Conservation (phyloP, 2,888 invertebrate species). For the Dasysyrphus tricinctus region DNA sequence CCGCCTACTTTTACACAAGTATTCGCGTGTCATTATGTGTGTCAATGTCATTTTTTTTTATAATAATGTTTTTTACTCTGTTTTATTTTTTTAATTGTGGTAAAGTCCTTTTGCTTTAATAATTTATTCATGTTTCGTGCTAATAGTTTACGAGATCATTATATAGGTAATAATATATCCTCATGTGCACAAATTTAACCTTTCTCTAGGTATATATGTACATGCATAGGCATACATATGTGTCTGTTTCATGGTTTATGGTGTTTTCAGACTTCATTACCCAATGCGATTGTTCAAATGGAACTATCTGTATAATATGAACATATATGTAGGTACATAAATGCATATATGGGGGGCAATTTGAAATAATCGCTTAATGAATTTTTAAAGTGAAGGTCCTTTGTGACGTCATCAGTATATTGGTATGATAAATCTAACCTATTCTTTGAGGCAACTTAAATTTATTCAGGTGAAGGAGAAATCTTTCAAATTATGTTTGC, state of each 20-base stretch:
- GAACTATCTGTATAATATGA: not conserved
- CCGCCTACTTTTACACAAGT: conserved; percentile 34
- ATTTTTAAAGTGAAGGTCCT: conserved; percentile 70
- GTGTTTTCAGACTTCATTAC: conserved; percentile 33
- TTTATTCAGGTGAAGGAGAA: conserved; percentile 51
- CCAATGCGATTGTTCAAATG: conserved; percentile 43
- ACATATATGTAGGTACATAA: not conserved
- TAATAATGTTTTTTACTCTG: conserved; percentile 1
- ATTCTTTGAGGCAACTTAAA: conserved; percentile 32
- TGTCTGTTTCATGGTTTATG: not conserved
- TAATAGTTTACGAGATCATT: conserved; percentile 54
- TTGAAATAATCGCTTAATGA: conserved; percentile 70
- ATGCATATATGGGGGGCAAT: conserved; percentile 66
- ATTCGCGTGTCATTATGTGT: conserved; percentile 71
- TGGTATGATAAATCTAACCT: conserved; percentile 40
- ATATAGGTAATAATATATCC: conserved; percentile 11
- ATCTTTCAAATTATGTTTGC: conserved; percentile 39
- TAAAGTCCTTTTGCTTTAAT: conserved; percentile 59
- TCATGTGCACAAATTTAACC: conserved; percentile 34
- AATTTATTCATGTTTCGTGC: conserved; percentile 61
- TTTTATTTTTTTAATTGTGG: conserved; percentile 66
- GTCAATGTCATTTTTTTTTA: conserved; percentile 69
- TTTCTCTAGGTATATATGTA: not conserved
- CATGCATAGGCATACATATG: not conserved
- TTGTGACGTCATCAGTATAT: conserved; percentile 52